Percentiles rank a stretch among this genome's conserved stretches.
These are phyloP conservation scores for Timandra comae DNA, from an alignment of 2,888 invertebrate genomes.

Conservation along the genomic window DNA sequence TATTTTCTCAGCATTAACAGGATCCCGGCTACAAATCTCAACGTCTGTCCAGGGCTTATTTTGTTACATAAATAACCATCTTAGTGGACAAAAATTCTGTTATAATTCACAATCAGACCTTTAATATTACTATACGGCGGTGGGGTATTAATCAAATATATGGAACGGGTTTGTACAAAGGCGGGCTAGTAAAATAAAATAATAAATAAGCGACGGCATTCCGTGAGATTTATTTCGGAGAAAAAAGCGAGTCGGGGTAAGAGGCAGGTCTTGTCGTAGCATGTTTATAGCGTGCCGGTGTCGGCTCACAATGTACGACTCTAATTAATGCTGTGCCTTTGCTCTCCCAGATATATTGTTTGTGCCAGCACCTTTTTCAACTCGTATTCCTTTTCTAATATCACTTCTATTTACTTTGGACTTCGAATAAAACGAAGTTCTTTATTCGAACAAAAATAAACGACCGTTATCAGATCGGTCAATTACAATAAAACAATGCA, in stretches of 20 bases:
- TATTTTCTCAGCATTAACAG: constrained; percentile 21
- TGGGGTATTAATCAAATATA: constrained; percentile 66
- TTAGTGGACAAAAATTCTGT: constrained; percentile 59
- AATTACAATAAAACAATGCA: constrained; percentile 42
- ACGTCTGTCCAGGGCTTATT: constrained; percentile 35
- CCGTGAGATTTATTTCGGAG: constrained; percentile 72
- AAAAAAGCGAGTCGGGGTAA: constrained; percentile 61
- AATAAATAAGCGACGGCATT: constrained; percentile 70
- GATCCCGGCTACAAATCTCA: constrained; percentile 29
- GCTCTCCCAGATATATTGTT: constrained; percentile 49
- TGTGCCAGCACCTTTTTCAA: constrained; percentile 37
- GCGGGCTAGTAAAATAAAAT: constrained; percentile 69
- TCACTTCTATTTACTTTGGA: constrained; percentile 19
- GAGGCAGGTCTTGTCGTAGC: constrained; percentile 63
- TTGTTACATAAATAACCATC: constrained; percentile 60
- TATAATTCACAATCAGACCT: constrained; percentile 67
- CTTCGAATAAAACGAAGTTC: constrained; percentile 24
- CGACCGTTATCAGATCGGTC: constrained; percentile 34
- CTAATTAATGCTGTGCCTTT: constrained; percentile 65
- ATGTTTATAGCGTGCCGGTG: constrained; percentile 61
- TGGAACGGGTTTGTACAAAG: constrained; percentile 68
- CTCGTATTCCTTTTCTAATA: constrained; percentile 38
- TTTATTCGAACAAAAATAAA: constrained; percentile 24
- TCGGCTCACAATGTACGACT: constrained; percentile 56
- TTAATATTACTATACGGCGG: constrained; percentile 55